Percentiles rank a stretch among this genome's conserved stretches.
These are phyloP conservation scores for Diachrysia chrysitis DNA, from an alignment of 2,888 invertebrate species.

Conservation along the genomic window DNA sequence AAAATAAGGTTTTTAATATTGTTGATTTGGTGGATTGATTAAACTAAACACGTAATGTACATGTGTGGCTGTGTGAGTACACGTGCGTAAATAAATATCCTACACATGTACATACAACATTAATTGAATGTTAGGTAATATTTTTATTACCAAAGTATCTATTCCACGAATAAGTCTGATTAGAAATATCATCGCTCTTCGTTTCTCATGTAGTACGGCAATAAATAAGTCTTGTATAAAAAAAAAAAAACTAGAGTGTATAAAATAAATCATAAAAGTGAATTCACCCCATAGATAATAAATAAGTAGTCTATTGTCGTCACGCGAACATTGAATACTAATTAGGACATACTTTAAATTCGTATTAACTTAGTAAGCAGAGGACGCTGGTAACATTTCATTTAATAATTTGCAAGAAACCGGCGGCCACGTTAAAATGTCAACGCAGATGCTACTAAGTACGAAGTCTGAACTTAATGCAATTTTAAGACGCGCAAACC, in stretches of 20 bases:
- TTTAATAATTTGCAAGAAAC: constrained; percentile 22
- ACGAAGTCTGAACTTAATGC: constrained; percentile 37
- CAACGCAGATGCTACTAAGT: constrained; percentile 41
- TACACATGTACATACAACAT: no score
- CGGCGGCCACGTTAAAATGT: constrained; percentile 26
- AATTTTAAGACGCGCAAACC: constrained; percentile 34
- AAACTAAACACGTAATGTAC: no score
- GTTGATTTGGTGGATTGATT: no score
- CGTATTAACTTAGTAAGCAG: constrained; percentile 14
- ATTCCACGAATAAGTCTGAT: no score
- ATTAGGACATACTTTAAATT: constrained; percentile 8
- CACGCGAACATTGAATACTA: constrained; percentile 8
- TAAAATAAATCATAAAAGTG: not conserved
- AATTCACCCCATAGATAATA: not conserved
- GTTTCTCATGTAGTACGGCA: not conserved
- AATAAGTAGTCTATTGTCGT: not conserved
- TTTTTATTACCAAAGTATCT: no score
- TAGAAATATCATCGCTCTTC: no score
- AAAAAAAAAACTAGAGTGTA: not conserved
- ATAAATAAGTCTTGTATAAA: not conserved
- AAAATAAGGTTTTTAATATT: no score
- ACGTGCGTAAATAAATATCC: no score
- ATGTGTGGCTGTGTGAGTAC: no score
- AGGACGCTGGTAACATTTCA: constrained; percentile 24
- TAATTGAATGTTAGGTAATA: no score